These are phyloP conservation scores for Drosophila picticornis DNA, from an alignment of 2,888 invertebrate species.

Conservation along the genomic window DNA sequence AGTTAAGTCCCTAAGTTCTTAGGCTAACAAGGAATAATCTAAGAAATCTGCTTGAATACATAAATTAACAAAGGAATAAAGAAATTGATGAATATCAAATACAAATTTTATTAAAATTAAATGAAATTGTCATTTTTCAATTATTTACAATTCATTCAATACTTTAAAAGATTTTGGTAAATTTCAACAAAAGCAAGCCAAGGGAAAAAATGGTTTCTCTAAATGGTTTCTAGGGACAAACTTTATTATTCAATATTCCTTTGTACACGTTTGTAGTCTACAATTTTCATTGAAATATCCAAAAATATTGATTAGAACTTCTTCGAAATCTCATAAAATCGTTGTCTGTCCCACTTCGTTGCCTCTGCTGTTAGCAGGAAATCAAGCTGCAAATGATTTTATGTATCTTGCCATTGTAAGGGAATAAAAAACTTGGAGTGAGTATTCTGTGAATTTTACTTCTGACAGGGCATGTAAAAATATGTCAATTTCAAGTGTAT, in stretches of 20 bases:
- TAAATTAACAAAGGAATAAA: background rate
- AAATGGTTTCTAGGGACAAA: background rate
- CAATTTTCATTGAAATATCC: background rate
- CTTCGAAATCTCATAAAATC: background rate
- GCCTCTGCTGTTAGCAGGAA: slow-evolving; percentile 6
- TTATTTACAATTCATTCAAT: background rate
- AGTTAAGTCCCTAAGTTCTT: background rate
- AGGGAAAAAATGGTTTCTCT: background rate
- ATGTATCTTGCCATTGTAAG: background rate
- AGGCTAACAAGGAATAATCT: background rate
- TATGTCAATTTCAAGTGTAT: slow-evolving; percentile 35
- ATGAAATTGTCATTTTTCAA: background rate
- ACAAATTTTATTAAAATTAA: background rate
- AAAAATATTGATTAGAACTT: background rate
- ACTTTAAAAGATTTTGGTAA: background rate
- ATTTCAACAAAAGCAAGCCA: background rate
- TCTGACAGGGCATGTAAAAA: slow-evolving; percentile 51
- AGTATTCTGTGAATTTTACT: slow-evolving; percentile 27
- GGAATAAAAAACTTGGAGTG: background rate
- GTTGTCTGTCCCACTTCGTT: slow-evolving; percentile 24
- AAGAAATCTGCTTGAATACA: background rate
- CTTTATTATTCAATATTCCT: background rate
- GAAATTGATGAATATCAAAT: background rate
- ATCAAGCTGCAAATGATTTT: slow-evolving; percentile 35
- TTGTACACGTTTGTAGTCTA: background rate